These are phyloP conservation scores for Pelodiscus sinensis DNA, from an alignment of 2,113 vertebrate genomes.

Conservation along the genomic window DNA sequence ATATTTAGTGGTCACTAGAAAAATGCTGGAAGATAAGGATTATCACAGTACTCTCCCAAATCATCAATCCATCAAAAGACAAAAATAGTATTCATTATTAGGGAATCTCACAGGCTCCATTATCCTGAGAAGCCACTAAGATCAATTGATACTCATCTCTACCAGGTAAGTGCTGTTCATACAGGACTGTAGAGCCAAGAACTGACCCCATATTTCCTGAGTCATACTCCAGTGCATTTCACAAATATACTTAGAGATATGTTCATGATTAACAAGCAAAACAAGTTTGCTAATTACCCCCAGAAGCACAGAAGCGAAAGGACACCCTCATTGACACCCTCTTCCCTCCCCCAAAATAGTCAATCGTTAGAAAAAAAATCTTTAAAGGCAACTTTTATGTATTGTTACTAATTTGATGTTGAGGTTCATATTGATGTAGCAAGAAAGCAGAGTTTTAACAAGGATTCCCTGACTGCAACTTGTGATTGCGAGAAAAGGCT, in stretches of 20 bases:
- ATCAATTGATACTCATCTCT: accelerated
- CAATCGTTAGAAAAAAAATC: background rate
- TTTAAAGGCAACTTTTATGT: background rate
- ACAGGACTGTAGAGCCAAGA: background rate
- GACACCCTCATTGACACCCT: background rate
- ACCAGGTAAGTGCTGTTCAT: accelerated
- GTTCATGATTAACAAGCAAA: background rate
- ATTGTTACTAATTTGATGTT: background rate
- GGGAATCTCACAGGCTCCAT: background rate
- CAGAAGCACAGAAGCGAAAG: accelerated
- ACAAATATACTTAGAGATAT: background rate
- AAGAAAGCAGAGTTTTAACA: background rate
- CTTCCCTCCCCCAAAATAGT: background rate
- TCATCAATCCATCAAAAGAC: slow-evolving; percentile 9
- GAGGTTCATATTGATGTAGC: background rate
- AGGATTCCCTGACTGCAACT: background rate
- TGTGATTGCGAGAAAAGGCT: background rate
- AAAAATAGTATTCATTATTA: background rate
- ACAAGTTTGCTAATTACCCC: background rate
- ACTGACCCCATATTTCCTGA: background rate
- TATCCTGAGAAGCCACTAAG: background rate
- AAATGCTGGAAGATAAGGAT: background rate
- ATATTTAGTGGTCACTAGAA: background rate
- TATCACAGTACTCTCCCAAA: background rate
- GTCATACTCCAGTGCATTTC: background rate